These are phyloP conservation scores for Neopipo cinnamomea DNA, from an alignment of 2,113 vertebrate species.

Conservation along the genomic window DNA sequence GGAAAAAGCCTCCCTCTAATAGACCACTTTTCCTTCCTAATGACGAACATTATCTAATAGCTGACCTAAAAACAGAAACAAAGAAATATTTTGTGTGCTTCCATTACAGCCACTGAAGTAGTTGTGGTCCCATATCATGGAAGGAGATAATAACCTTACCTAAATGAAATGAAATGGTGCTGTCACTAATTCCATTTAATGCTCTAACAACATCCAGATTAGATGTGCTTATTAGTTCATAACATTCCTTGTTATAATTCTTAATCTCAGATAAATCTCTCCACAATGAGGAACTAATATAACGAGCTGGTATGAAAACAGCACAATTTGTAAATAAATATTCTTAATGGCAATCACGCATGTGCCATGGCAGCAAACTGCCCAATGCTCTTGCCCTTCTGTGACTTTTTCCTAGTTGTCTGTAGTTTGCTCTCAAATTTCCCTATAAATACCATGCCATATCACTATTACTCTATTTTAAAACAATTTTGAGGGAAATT, in stretches of 20 bases:
- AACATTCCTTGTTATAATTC: conserved; percentile 40
- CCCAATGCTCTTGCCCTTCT: background rate
- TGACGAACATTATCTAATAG: conserved; percentile 22
- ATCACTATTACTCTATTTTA: background rate
- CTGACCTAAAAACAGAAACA: conserved; percentile 53
- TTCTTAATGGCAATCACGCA: background rate
- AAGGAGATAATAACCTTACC: conserved; percentile 38
- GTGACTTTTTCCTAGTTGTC: background rate
- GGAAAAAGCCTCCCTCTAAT: background rate
- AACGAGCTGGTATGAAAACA: background rate
- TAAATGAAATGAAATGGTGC: conserved; percentile 57
- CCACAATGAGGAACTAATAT: background rate
- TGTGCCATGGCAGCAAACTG: background rate
- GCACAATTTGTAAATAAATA: background rate
- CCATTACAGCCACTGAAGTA: conserved; percentile 33
- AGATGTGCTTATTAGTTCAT: conserved; percentile 49
- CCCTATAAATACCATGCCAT: background rate
- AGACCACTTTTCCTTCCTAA: background rate
- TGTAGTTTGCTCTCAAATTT: background rate
- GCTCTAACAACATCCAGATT: conserved; percentile 62
- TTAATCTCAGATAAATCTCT: conserved; percentile 48
- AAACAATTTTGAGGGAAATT: background rate
- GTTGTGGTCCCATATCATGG: conserved; percentile 43
- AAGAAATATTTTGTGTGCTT: background rate
- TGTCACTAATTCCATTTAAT: conserved; percentile 67